A percentile compares a stretch with the other conserved stretches of the same genome.
Conservation (phyloP, 2,888 invertebrate genomes). For the Drosophila nr. perissopoda region DNA sequence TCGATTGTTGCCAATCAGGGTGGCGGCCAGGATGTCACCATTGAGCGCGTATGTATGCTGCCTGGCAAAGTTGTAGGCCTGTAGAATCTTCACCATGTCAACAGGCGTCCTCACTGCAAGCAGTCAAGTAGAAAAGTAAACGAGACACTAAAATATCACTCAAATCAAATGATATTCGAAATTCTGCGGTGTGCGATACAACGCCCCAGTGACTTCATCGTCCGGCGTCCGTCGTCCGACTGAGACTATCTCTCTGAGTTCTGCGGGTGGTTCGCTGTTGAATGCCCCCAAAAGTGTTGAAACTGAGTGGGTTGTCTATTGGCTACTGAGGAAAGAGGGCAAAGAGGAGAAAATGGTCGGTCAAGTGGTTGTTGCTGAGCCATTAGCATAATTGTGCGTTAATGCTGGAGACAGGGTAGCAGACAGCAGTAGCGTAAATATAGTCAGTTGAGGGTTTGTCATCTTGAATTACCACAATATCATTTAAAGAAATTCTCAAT, state of each 20-base stretch:
- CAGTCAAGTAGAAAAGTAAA: constrained; percentile 9
- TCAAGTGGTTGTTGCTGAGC: constrained; percentile 53
- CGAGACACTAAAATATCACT: constrained; percentile 24
- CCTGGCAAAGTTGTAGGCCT: constrained; percentile 84
- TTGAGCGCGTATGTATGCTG: constrained; percentile 83
- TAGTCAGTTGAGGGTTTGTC: constrained; percentile 22
- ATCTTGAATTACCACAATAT: constrained; percentile 40
- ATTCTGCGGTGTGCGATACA: constrained; percentile 40
- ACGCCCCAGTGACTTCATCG: constrained; percentile 76
- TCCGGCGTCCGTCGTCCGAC: constrained; percentile 43
- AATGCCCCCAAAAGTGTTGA: constrained; percentile 34
- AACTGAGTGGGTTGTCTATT: constrained; percentile 40
- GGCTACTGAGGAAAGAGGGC: constrained; percentile 13
- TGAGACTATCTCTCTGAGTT: constrained; percentile 38
- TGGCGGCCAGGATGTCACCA: constrained; percentile 83
- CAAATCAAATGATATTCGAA: constrained; percentile 17
- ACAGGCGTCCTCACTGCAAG: constrained; percentile 37
- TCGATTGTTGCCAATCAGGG: constrained; percentile 81
- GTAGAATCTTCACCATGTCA: constrained; percentile 84
- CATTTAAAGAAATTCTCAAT: constrained; percentile 33
- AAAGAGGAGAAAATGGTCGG: constrained; percentile 14
- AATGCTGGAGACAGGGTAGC: constrained; percentile 30
- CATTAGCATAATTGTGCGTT: constrained; percentile 69
- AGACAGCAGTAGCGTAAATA: constrained; percentile 11
- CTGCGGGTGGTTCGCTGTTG: constrained; percentile 16